phyloP scores from a whole-genome alignment of 2,113 vertebrate genomes.

The Kryptolebias marmoratus region DNA sequence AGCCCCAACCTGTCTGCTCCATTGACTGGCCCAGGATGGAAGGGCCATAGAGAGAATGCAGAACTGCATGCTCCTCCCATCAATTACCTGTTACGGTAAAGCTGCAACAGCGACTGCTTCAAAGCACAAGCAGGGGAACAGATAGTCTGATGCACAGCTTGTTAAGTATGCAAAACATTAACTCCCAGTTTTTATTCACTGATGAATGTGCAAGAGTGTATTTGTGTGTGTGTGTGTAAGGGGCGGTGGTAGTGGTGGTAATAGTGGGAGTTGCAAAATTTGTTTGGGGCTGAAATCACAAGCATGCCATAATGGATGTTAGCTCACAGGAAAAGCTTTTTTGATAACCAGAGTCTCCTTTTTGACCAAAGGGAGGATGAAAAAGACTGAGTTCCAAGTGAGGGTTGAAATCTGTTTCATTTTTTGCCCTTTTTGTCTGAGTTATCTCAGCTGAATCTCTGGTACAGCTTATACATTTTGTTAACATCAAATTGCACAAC shows the following conservation, averaged over 20 bases:
- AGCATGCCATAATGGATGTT: not conserved
- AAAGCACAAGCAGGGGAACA: not conserved
- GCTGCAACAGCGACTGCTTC: slow-evolving; percentile 22
- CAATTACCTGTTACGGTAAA: slow-evolving; percentile 66
- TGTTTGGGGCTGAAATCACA: not conserved
- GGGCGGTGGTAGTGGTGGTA: not conserved
- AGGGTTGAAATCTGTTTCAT: no score
- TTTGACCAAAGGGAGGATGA: no score
- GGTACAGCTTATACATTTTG: no score
- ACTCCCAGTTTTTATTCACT: slow-evolving; percentile 50
- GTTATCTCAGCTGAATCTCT: no score
- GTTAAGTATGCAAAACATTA: slow-evolving; percentile 56
- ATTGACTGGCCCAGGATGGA: slow-evolving; percentile 75
- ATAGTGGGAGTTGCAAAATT: not conserved
- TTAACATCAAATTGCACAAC: no score
- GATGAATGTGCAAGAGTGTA: slow-evolving; percentile 31
- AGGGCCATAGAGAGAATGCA: slow-evolving; percentile 71
- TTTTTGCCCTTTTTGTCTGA: no score
- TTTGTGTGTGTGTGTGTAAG: not conserved
- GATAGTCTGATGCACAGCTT: slow-evolving; percentile 30
- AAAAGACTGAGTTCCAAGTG: no score
- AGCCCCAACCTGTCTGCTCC: slow-evolving; percentile 67
- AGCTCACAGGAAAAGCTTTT: no score
- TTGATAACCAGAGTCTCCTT: no score
- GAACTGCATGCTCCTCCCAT: slow-evolving; percentile 77